A percentile compares a stretch with the other conserved stretches of the same genome.
Conservation (phyloP, 2,797 vertebrate species). For the Enteromius anoplus region DNA sequence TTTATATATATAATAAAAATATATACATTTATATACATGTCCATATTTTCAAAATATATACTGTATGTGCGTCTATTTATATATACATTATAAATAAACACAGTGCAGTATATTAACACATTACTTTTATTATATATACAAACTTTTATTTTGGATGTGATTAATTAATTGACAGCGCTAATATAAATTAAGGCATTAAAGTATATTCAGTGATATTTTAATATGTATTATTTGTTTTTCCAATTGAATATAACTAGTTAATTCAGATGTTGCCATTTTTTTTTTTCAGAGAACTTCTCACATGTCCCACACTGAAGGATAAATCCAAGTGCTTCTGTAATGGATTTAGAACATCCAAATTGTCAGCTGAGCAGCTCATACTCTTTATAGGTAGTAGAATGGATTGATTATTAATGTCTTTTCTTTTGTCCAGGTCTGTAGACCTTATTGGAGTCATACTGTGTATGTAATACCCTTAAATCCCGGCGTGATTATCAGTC, state of each 20-base stretch:
- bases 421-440: constrained; percentile 39
- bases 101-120: no score
- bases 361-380: constrained; percentile 21
- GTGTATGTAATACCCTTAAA: constrained; percentile 41
- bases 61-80: no score
- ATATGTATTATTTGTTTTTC: not conserved
- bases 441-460: constrained; percentile 44
- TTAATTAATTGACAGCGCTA: no score
- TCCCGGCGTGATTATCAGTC: constrained; percentile 46
- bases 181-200: not conserved
- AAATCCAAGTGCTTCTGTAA: constrained; percentile 13
- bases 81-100: no score
- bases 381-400: constrained; percentile 26
- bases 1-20: no score
- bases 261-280: not conserved
- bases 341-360: not conserved
- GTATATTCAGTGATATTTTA: not conserved
- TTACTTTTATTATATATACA: no score
- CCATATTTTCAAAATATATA: no score
- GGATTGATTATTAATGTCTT: constrained; percentile 50
- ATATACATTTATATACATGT: no score
- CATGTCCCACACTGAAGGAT: not conserved
- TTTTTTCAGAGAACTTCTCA: not conserved
- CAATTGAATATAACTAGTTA: not conserved
- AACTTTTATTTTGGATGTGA: no score